phyloP scores from a whole-genome alignment of 2,888 invertebrate species.

The Pardosa pseudoannulata region DNA sequence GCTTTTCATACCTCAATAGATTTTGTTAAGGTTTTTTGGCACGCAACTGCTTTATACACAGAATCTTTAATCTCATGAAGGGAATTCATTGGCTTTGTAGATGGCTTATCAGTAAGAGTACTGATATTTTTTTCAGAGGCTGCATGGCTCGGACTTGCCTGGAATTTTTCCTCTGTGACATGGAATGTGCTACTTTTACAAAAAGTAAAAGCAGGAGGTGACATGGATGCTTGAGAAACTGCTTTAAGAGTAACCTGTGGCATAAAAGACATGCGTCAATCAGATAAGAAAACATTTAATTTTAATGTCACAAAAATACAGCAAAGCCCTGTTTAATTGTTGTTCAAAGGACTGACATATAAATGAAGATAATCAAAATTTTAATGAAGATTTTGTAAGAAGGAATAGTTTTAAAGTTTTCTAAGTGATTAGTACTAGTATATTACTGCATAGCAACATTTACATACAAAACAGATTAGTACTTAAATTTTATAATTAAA shows the following conservation, averaged over 20 bases:
- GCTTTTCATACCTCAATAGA: constrained; percentile 82
- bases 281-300: no score
- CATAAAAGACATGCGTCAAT: no score
- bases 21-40: constrained; percentile 85
- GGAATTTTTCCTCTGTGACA: constrained; percentile 8
- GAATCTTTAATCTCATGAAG: constrained; percentile 83
- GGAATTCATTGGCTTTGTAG: constrained; percentile 91
- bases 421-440: no score
- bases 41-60: constrained; percentile 43
- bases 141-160: neutral
- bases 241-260: neutral
- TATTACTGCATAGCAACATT: no score
- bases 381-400: no score
- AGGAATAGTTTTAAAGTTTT: no score
- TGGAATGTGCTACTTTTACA: constrained; percentile 33
- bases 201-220: constrained; percentile 29
- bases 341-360: no score
- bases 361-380: no score
- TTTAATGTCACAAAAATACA: no score
- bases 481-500: no score
- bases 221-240: neutral
- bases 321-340: no score
- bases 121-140: neutral
- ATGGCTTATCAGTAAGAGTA: constrained; percentile 80
- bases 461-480: no score